Evolutionary conservation across 2,888 invertebrate species (phyloP).

Genomic region (Acanthosepion pharaonis): DNA sequence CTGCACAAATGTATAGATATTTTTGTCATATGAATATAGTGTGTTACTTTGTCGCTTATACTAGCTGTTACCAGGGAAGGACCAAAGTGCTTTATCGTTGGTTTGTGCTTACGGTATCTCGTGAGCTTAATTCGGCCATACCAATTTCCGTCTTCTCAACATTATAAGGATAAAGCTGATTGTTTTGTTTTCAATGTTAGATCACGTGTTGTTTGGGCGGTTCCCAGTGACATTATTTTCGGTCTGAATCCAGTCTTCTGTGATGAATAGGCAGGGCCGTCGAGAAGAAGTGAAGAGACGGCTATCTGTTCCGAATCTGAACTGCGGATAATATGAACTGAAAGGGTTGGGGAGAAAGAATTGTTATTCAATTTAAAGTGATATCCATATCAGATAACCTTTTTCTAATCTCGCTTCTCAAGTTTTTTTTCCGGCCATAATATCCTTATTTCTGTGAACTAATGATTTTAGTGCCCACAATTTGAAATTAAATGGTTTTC

Average conservation of each 20-base stretch:
- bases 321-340: not conserved
- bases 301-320: not conserved
- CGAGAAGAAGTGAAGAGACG: not conserved
- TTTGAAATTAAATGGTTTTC: too few species aligned
- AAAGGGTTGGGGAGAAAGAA: not conserved
- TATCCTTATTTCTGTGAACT: too few species aligned
- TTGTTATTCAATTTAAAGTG: not conserved
- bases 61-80: too few species aligned
- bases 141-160: too few species aligned
- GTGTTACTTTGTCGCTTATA: too few species aligned
- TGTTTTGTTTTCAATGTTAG: not conserved
- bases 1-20: too few species aligned
- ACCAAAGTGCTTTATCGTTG: too few species aligned
- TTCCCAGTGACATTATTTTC: not conserved
- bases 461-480: too few species aligned
- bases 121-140: too few species aligned
- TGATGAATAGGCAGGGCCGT: not conserved
- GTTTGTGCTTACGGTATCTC: too few species aligned
- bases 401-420: not conserved
- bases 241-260: not conserved
- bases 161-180: not conserved
- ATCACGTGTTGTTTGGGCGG: not conserved
- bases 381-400: not conserved
- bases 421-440: not conserved
- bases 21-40: too few species aligned